These are phyloP conservation scores for Lathronympha strigana DNA, from an alignment of 2,888 invertebrate genomes.

Conservation along the genomic window DNA sequence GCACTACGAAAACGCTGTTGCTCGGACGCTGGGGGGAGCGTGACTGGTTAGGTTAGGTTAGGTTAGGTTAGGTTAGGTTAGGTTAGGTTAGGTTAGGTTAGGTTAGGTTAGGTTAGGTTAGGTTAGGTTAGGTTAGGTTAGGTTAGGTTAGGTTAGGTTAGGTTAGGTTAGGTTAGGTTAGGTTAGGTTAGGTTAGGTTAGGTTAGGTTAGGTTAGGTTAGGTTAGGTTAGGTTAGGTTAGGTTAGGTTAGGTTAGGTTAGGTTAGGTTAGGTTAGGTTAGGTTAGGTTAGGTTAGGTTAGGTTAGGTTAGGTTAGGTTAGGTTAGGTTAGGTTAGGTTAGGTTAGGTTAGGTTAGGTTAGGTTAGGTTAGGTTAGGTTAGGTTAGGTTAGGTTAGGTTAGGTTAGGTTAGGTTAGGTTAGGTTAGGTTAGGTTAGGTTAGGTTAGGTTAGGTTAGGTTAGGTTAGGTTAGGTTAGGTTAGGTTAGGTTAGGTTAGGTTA, in stretches of 20 bases:
- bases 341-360: conserved; percentile 29
- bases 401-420: conserved; percentile 29
- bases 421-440: conserved; percentile 29
- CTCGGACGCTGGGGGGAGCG: too few relatives aligned
- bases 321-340: conserved; percentile 28
- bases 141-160: conserved; percentile 40
- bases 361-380: conserved; percentile 29
- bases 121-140: conserved; percentile 40
- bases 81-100: conserved; percentile 39
- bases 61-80: conserved; percentile 39
- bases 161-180: conserved; percentile 40
- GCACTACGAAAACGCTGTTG: too few relatives aligned
- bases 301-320: conserved; percentile 10
- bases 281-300: not conserved
- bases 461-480: conserved; percentile 27
- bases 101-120: conserved; percentile 39
- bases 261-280: not conserved
- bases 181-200: conserved; percentile 40
- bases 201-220: conserved; percentile 40
- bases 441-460: conserved; percentile 27
- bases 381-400: conserved; percentile 29
- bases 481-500: conserved; percentile 16
- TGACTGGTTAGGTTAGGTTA: conserved; percentile 36
- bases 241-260: conserved; percentile 34
- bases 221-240: conserved; percentile 40